Percentiles rank a stretch among this genome's conserved stretches.
Evolutionary conservation across 64 coral and sea anemone species (phyloP).

Genomic region (Dendrophyllia cribrosa): DNA sequence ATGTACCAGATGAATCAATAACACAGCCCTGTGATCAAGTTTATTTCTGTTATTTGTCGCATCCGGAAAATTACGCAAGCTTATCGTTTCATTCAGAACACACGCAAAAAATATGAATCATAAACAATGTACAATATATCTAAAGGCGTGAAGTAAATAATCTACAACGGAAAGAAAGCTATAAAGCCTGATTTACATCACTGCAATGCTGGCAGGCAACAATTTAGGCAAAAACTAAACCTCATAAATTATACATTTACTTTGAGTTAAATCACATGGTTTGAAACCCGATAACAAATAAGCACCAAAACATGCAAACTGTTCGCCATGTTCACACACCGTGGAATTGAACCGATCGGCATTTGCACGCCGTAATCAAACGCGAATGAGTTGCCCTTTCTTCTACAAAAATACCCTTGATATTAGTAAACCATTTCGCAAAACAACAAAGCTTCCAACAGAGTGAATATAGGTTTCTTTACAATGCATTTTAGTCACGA

Average conservation of each 20-base stretch:
- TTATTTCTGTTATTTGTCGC: background rate
- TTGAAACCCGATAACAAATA: constrained; percentile 64
- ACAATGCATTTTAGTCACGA: background rate
- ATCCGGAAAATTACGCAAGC: constrained; percentile 29
- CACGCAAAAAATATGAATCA: background rate
- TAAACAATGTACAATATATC: constrained; percentile 2
- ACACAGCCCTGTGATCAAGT: background rate
- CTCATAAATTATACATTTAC: constrained; percentile 50
- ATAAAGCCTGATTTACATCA: background rate
- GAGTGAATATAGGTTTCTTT: background rate
- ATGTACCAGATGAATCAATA: no score
- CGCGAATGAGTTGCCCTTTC: background rate
- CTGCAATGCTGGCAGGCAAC: background rate
- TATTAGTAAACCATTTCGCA: no score
- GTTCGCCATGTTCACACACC: background rate
- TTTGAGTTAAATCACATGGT: constrained; percentile 48
- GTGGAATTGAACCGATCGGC: background rate
- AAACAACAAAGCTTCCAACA: no score
- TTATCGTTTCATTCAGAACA: background rate
- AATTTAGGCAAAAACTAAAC: constrained; percentile 20
- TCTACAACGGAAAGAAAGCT: background rate
- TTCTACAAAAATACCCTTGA: no score
- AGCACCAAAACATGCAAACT: constrained; percentile 45
- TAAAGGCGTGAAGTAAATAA: background rate
- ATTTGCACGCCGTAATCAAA: background rate